These are phyloP conservation scores for Drosophila watanabei DNA, from an alignment of 1,140 invertebrate species.

Conservation along the genomic window DNA sequence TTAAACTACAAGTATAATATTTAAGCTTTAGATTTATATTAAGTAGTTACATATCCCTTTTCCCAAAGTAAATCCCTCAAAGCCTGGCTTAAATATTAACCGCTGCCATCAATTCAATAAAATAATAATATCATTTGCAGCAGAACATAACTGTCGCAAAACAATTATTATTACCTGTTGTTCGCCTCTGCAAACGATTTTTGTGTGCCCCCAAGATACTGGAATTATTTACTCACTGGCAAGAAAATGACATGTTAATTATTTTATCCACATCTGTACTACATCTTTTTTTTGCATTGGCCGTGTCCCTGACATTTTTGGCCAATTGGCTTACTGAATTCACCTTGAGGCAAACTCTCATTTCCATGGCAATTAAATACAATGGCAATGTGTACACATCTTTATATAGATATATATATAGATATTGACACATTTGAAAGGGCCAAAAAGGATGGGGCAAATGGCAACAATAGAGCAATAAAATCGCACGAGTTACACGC, in stretches of 20 bases:
- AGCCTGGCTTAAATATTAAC: not conserved
- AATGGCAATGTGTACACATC: too few relatives aligned
- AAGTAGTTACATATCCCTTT: not conserved
- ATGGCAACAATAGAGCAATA: constrained; percentile 19
- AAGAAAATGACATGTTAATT: constrained; percentile 40
- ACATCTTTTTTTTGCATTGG: not conserved
- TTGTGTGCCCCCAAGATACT: constrained; percentile 9
- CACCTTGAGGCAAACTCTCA: constrained; percentile 32
- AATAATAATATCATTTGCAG: not conserved
- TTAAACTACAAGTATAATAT: too few relatives aligned
- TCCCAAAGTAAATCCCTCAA: not conserved
- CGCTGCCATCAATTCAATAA: not conserved
- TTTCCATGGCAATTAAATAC: constrained; percentile 39
- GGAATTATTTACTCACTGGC: constrained; percentile 19
- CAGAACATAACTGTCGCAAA: constrained; percentile 13
- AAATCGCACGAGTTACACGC: constrained; percentile 22
- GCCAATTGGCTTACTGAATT: constrained; percentile 52
- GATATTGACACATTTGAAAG: constrained; percentile 36
- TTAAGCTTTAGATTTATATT: not conserved
- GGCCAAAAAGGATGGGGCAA: constrained; percentile 1
- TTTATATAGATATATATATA: not conserved
- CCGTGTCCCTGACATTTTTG: constrained; percentile 25
- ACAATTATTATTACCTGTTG: constrained; percentile 12
- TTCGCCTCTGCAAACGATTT: not conserved
- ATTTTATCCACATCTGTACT: constrained; percentile 10